Evolutionary conservation across 2,888 invertebrate genomes (phyloP).

Genomic region (Tenthredo mesomela): DNA sequence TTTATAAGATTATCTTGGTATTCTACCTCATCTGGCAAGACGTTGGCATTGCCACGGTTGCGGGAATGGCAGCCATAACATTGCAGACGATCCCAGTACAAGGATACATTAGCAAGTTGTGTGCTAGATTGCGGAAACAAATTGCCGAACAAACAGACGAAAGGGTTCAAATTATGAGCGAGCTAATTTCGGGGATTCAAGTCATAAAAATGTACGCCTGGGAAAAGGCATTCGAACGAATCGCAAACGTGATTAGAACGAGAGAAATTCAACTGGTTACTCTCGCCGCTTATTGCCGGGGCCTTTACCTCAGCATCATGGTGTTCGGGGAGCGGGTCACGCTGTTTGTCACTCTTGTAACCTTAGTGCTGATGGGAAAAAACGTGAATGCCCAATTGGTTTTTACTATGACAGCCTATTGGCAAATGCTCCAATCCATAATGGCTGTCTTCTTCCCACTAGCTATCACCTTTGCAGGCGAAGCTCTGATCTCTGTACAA

Average conservation of each 20-base stretch:
- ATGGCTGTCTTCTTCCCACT: slow-evolving; percentile 83
- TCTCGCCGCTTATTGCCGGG: slow-evolving; percentile 81
- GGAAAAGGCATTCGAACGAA: slow-evolving; percentile 91
- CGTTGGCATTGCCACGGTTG: slow-evolving; percentile 81
- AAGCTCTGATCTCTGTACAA: slow-evolving; percentile 81
- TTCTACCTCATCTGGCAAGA: slow-evolving; percentile 67
- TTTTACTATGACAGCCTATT: slow-evolving; percentile 82
- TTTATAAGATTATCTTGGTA: slow-evolving; percentile 63
- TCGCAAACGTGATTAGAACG: slow-evolving; percentile 88
- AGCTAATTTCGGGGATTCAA: slow-evolving; percentile 95
- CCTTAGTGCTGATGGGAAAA: slow-evolving; percentile 78
- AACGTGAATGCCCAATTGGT: slow-evolving; percentile 75
- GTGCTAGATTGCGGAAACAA: slow-evolving; percentile 83
- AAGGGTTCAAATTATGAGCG: slow-evolving; percentile 95
- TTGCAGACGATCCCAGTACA: slow-evolving; percentile 91
- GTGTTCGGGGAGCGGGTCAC: slow-evolving; percentile 87
- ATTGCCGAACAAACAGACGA: slow-evolving; percentile 94
- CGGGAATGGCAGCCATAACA: slow-evolving; percentile 89
- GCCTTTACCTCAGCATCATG: slow-evolving; percentile 84
- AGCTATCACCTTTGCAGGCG: slow-evolving; percentile 78
- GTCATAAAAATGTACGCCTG: slow-evolving; percentile 98
- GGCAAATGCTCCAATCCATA: slow-evolving; percentile 83
- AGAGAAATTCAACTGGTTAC: slow-evolving; percentile 83
- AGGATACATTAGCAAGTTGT: slow-evolving; percentile 77
- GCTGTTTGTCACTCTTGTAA: slow-evolving; percentile 84